phyloP scores from a whole-genome alignment of 2,888 invertebrate genomes.

The Thecophora atra region DNA sequence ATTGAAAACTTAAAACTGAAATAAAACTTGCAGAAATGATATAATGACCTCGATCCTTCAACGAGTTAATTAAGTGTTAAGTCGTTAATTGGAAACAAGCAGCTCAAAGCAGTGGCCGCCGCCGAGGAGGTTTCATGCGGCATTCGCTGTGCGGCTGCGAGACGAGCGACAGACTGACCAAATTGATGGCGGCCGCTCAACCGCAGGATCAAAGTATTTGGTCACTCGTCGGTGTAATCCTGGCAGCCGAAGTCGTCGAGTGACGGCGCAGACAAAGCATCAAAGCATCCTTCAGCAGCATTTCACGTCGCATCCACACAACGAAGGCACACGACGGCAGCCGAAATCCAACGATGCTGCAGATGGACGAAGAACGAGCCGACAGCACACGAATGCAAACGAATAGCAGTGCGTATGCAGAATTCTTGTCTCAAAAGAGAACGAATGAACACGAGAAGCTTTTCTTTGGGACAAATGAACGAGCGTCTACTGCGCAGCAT shows the following conservation, averaged over 20 bases:
- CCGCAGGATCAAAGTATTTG: background rate
- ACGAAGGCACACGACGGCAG: conserved; percentile 23
- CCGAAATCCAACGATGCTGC: conserved; percentile 37
- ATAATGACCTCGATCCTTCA: too few species aligned
- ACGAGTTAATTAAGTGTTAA: too few species aligned
- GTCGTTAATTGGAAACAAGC: too few species aligned
- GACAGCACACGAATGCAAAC: background rate
- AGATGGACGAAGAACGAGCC: background rate
- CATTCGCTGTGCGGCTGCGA: too few species aligned
- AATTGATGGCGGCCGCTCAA: conserved; percentile 1
- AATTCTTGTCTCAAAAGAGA: conserved; percentile 16
- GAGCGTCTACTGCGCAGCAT: conserved; percentile 37
- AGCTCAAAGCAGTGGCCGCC: too few species aligned
- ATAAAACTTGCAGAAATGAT: too few species aligned
- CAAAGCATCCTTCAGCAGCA: background rate
- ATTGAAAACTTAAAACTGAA: too few species aligned
- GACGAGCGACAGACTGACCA: conserved; percentile 7
- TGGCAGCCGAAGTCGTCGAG: background rate
- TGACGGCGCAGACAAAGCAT: background rate
- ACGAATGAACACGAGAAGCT: conserved; percentile 36
- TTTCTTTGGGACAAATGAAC: conserved; percentile 43
- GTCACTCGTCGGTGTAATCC: too few species aligned
- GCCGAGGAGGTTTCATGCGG: too few species aligned
- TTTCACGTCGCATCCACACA: conserved; percentile 26
- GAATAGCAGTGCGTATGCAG: background rate